Evolutionary conservation across 1,140 invertebrate genomes (phyloP), one percentile per base, ranked within the genome.

Genomic region (Parasteatoda tepidariorum): DNA sequence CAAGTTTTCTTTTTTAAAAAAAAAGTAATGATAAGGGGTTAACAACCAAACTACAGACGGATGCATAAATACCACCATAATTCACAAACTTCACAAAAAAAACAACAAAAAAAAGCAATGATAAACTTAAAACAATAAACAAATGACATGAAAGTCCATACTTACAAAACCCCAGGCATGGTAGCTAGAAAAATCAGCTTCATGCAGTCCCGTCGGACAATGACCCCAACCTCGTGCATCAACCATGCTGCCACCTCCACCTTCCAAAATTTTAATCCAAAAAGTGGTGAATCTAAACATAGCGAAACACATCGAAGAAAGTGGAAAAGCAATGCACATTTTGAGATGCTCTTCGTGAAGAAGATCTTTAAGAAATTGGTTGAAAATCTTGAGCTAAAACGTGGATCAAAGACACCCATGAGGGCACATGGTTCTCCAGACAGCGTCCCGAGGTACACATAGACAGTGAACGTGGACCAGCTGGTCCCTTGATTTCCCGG

Each of bases 391-490:
- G 33, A 34, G 22, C 9, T 48, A 11, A 48, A 48, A 48, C 55
- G 24, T 9, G 7, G 18, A 59, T 9, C 55, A 59, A 59, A 68
- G 24, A 68, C 34, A 38, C 66, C 34, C 7, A 24, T 41, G 66
- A 68, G 66, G 34, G 41, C 66, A 68, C 66, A 68, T 68, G 66
- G 33, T 34, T 34, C 62, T 9, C n/a, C 66, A 22, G 24, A 48
- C 38, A 24, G 24, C 34, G 34, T 68, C 66, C 66, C 66, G 66
- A 68, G 33, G 38, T 68, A 38, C 66, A 34, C 33, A 68, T 33
- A 68, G 66, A 68, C 66, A 68, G 31, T 68, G 66, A 68, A 68
- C 66, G 38, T 68, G 70, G 76, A 48, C 26, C 76, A 79, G 76
- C 76, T 79, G 76, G 76, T 66, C 74, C 74, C 38, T 30, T 31